phyloP scores from a whole-genome alignment of 2,113 vertebrate genomes.

The Promerops cafer region DNA sequence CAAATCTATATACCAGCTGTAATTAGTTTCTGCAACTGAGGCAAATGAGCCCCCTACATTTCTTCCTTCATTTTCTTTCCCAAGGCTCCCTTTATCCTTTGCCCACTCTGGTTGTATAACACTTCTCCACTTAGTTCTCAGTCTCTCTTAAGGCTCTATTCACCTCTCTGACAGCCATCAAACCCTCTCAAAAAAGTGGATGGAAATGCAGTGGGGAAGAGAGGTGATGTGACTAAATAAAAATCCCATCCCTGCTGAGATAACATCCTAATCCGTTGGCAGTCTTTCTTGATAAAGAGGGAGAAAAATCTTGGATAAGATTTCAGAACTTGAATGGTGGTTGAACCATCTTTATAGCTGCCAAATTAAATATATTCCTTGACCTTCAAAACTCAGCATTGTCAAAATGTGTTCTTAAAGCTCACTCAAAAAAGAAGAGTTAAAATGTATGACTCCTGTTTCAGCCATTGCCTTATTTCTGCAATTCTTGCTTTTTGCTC shows the following conservation, averaged over 20 bases:
- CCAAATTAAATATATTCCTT: background rate
- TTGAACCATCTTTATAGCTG: background rate
- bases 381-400: background rate
- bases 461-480: background rate
- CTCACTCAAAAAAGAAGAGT: background rate
- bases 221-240: background rate
- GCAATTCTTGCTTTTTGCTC: background rate
- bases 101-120: background rate
- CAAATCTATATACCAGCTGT: background rate
- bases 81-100: background rate
- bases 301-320: background rate
- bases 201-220: background rate
- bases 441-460: background rate
- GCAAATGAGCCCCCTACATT: background rate
- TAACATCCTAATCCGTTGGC: background rate
- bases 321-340: background rate
- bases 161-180: background rate
- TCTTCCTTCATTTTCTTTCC: background rate
- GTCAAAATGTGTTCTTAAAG: background rate
- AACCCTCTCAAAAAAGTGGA: background rate
- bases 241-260: background rate
- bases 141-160: background rate
- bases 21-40: background rate
- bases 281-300: background rate
- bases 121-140: background rate